Evolutionary conservation across 2,113 vertebrate genomes (phyloP), one percentile per base, ranked within the genome.

Genomic region (Chitala chitala): DNA sequence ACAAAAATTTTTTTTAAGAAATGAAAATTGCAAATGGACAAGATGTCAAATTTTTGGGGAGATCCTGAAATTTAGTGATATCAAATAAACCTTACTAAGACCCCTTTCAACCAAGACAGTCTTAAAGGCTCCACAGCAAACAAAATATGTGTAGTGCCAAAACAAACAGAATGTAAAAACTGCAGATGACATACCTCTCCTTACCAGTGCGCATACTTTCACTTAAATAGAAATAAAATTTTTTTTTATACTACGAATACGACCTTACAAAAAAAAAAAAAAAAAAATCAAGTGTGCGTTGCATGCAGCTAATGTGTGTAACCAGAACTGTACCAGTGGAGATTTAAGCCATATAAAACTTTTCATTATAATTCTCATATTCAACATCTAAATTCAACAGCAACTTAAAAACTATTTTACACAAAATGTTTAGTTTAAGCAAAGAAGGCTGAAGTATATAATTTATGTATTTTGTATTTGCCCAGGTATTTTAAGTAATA

Each of bases 301-400:
- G 50, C 61, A 53, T 75, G 82, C 78, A 81, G 75, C 79, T 76
- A n/a, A 72, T 54, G 31, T 55, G 31, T 72, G 73, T 68, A 75
- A 44, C 68, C 73, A 40, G 48, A 55, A 72, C 66, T 75, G 87
- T 88, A 90, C 87, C 86, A 69, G 75, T 20, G 56, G 12, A 73
- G 72, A 78, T 69, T 70, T 55, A 55, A 74, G 55, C 55, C 40
- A 76, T 64, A 71, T 71, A 44, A 65, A 51, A 74, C n/a, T 59
- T 36, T 22, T 63, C 58, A 80, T 63, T 33, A 72, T 65, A 38
- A 69, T 75, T 26, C 76, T 46, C 77, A 58, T 51, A 69, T 55
- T 75, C 51, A 76, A 22, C 48, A 73, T 76, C 50, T n/a, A 71
- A 53, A 44, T 71, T 26, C 74, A 76, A 44, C 3, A 66, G 77